Base-by-base conservation (phyloP, 2,113 vertebrate genomes). In the Mixornis gularis region DNA sequence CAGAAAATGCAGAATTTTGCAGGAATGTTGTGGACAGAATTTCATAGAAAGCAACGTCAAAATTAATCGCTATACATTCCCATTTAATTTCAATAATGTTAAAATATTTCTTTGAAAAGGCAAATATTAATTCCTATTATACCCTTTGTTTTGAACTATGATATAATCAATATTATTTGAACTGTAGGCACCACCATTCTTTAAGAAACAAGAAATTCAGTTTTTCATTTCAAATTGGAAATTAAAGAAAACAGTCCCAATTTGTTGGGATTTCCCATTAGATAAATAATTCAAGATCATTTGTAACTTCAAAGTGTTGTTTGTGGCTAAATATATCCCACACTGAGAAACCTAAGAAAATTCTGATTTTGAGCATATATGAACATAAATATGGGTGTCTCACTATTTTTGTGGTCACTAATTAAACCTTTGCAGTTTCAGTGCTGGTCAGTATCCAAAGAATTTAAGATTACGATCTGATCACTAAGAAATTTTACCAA, bases 151-250 rank as follows among this genome's bases (percentile, higher is more conserved):
- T 56, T 51, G 3, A 72, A 41, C 20, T 29, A 22, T 32, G 16
- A 32, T 3, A 24, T 34, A 24, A 65, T 38, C 36, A 27, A 27
- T 32, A 51, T 21, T 20, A 59, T 43, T 77, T 60, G 11, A 91
- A 60, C 2, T 4, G 5, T 5, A 43, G 10, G 0, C 11, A 52
- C 2, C 15, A 72, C 27, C 1, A n/a, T 3, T 48, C 0, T n/a
- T 55, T 49, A n/a, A 49, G 12, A 63, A 90, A 43, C 6, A 81
- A 85, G 22, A 79, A 58, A 36, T 11, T 73, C 19, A 68, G 5
- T 13, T 68, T 79, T 64, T 40, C 10, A 34, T 30, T n/a, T 53
- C 3, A 5, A 63, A 17, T 46, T 80, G 12, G 9, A 89, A 80
- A 49, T 64, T 8, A 58, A 85, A 79, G 4, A 55, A 79, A 94